Evolutionary conservation across 2,797 vertebrate genomes (phyloP).

Genomic region (Betta splendens): DNA sequence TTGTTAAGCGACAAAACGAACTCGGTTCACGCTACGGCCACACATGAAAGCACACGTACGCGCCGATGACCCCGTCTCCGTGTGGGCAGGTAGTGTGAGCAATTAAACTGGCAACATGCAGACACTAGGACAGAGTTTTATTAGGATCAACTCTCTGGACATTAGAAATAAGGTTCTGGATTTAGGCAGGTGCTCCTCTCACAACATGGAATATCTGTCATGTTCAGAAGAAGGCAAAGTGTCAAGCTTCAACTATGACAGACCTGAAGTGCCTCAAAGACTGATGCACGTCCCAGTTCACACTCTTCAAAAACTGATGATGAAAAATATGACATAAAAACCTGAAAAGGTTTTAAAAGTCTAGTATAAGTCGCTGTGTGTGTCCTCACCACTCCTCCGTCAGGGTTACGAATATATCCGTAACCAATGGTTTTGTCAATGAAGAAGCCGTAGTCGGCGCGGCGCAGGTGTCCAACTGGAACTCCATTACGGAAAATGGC

Average conservation of each 20-base stretch:
- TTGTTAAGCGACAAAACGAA: conserved; percentile 1
- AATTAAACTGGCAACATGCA: neutral
- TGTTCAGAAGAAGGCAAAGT: too few species aligned
- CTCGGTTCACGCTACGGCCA: neutral
- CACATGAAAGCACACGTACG: neutral
- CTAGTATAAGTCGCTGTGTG: too few species aligned
- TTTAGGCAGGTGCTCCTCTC: too few species aligned
- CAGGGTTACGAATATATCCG: conserved; percentile 89
- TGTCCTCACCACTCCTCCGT: conserved; percentile 79
- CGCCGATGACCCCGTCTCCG: neutral
- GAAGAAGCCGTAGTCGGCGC: conserved; percentile 89
- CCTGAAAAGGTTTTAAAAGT: too few species aligned
- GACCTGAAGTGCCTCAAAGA: neutral
- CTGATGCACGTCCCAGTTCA: neutral
- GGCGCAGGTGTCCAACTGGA: conserved; percentile 89
- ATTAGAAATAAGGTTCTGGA: too few species aligned
- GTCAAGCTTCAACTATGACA: too few species aligned
- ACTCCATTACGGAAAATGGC: conserved; percentile 88
- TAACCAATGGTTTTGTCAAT: conserved; percentile 91
- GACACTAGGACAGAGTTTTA: neutral
- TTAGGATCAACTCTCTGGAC: too few species aligned
- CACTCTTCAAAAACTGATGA: neutral
- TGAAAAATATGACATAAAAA: neutral
- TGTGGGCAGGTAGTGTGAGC: neutral
- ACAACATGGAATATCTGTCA: too few species aligned